Evolutionary conservation across 2,797 vertebrate genomes (phyloP), one percentile per base, ranked within the genome.

Genomic region (Sebastes kiyomatsui): DNA sequence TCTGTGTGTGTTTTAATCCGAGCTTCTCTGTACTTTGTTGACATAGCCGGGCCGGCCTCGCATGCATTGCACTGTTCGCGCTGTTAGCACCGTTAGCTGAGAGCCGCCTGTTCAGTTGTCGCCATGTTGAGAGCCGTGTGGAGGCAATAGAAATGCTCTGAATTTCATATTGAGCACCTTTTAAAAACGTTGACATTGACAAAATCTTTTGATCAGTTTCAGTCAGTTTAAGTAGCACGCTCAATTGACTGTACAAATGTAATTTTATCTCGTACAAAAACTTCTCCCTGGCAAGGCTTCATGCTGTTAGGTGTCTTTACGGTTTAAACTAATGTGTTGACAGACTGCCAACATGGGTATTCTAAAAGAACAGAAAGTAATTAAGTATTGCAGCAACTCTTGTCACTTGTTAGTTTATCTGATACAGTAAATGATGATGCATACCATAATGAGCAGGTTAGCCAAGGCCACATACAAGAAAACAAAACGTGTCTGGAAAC

Each of bases 401-500:
- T 42, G 27, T 66, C 49, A 66, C 3, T 32, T 60, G 46, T 68
- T 38, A n/a, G 7, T 76, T 56, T 23, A 60, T 65, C 10, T 35
- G 18, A 54, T 69, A 8, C 7, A 67, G 6, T 73, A 70, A 85
- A 67, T 32, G 9, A 35, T 35, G 13, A 67, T 11, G 7, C 2
- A 13, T 5, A 30, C 8, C 64, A 16, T 61, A 68, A 64, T 77
- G 20, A 32, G 30, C 42, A 77, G 67, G 49, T 74, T 72, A 71
- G 60, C 55, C 11, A 30, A 46, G 14, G 10, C 46, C 32, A 69
- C 33, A 78, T 65, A 72, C 33, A 81, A 12, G 16, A 75, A 76
- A 80, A 66, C 3, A 55, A 67, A 77, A 65, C 20, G 35, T 32
- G 72, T 61, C 18, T 33, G 4, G n/a, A 73, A 80, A 58, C 9